Base-by-base conservation (phyloP, 2,888 invertebrate species). In the Eupsilia transversa region DNA sequence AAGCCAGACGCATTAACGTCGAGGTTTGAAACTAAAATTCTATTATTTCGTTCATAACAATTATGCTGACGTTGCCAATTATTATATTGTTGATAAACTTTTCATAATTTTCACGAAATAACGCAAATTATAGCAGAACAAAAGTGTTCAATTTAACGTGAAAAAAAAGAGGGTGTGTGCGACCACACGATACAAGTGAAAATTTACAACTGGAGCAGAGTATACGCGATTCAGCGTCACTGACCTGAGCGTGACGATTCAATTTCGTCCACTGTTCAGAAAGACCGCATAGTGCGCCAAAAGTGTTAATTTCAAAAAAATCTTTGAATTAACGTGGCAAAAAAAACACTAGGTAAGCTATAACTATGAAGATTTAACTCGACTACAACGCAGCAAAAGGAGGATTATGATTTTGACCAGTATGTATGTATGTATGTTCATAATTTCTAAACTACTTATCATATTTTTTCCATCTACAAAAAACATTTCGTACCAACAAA, bases 1-100 rank as follows among this genome's bases (percentile, higher is more conserved):
- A 78, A 63, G 33, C 65, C 41, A 69, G 65, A 72, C 52, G 27
- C 65, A 68, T 81, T 64, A 33, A 23, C 49, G 43, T 60, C 46
- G 12, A 35, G 46, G 41, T 41, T 71, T 46, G 14, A 65, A 56
- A 82, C 59, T 69, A 9, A 41, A 66, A 61, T 61, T 66, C 0
- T 27, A 35, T 68, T 33, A 63, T 70, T 59, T 65, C 30, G 3
- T 59, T 65, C 1, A 17, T n/a, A 20, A 35, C 6, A 64, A 46
- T 74, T 3, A 33, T 52, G 23, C 27, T 60, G 60, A 60, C 17
- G 2, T 57, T 41, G 54, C 3, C 20, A 64, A 74, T 60, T 23
- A 23, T 27, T 71, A n/a, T 10, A 17, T 23, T 7, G 0, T 6
- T 33, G 2, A 6, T 20, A 38, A n/a, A n/a, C 1, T 72, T 52